Conservation (phyloP, 2,797 vertebrate species). For the Danio kyathit region DNA sequence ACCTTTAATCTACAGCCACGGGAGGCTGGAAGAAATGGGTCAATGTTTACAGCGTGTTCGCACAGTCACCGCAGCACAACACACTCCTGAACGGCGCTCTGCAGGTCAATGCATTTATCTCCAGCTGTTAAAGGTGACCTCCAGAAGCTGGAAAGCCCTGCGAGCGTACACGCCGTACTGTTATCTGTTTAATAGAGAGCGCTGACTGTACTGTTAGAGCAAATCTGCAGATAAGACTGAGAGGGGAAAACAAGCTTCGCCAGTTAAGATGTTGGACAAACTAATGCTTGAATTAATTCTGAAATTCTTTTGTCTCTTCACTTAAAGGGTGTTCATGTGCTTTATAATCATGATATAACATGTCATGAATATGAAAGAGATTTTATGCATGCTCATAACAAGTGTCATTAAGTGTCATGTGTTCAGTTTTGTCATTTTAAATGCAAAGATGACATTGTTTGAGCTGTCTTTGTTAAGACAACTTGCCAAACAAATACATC, state of each 20-base stretch:
- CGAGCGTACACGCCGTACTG: not conserved
- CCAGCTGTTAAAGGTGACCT: slow-evolving; percentile 33
- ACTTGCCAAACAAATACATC: too few relatives aligned
- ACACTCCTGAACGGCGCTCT: not conserved
- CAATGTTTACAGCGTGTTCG: slow-evolving; percentile 7
- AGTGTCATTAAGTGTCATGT: too few relatives aligned
- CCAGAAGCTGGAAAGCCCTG: not conserved
- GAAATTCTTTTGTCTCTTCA: too few relatives aligned
- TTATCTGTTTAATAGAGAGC: not conserved
- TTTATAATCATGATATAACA: too few relatives aligned
- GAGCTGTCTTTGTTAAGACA: too few relatives aligned
- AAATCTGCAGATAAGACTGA: not conserved
- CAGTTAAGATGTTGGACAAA: not conserved
- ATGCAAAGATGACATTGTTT: too few relatives aligned
- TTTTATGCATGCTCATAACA: too few relatives aligned
- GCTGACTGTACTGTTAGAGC: not conserved
- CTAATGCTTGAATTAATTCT: too few relatives aligned
- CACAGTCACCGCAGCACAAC: not conserved
- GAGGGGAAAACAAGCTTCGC: not conserved
- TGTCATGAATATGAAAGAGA: too few relatives aligned
- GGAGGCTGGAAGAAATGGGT: slow-evolving; percentile 30
- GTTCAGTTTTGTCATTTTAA: too few relatives aligned
- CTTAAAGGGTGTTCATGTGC: too few relatives aligned
- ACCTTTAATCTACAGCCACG: slow-evolving; percentile 40
- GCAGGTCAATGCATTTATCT: slow-evolving; percentile 12